Percentiles rank a stretch among this genome's conserved stretches.
phyloP scores from a whole-genome alignment of 2,888 invertebrate genomes.

The Anoplius nigerrimus region DNA sequence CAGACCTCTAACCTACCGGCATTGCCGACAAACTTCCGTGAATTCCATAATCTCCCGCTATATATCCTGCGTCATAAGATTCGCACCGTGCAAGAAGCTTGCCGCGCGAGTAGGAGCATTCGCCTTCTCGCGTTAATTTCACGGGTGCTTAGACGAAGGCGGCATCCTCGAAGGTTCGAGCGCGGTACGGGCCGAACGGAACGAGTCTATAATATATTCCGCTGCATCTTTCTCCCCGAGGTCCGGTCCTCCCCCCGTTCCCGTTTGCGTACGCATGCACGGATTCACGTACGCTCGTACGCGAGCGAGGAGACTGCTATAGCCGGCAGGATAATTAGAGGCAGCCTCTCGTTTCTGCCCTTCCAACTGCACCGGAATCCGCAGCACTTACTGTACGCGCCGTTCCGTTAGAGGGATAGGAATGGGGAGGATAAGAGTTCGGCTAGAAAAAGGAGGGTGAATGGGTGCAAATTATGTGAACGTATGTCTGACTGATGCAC shows the following conservation, averaged over 20 bases:
- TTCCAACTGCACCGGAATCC: constrained; percentile 33
- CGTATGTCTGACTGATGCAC: no score
- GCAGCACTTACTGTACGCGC: constrained; percentile 18
- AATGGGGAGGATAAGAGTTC: constrained; percentile 27
- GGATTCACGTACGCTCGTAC: constrained; percentile 11
- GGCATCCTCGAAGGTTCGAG: constrained; percentile 54
- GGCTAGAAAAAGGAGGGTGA: not conserved
- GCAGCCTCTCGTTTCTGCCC: constrained; percentile 45
- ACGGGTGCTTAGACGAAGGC: constrained; percentile 41
- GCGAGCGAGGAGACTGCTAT: constrained; percentile 28
- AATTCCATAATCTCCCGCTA: no score
- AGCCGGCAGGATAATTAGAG: constrained; percentile 60
- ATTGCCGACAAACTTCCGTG: no score
- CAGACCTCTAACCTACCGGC: no score
- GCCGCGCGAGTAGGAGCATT: constrained; percentile 23
- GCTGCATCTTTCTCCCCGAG: constrained; percentile 51
- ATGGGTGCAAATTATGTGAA: no score
- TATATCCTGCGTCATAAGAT: no score
- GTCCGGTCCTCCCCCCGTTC: constrained; percentile 39
- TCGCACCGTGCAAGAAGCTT: no score
- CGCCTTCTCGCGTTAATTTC: constrained; percentile 38
- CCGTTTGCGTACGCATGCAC: constrained; percentile 10
- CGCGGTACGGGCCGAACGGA: constrained; percentile 60
- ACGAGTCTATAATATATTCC: constrained; percentile 70
- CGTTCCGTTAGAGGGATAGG: constrained; percentile 40